Percentiles rank a stretch among this genome's conserved stretches.
Evolutionary conservation across 1,140 invertebrate species (phyloP).

Genomic region (Gryon sp.): DNA sequence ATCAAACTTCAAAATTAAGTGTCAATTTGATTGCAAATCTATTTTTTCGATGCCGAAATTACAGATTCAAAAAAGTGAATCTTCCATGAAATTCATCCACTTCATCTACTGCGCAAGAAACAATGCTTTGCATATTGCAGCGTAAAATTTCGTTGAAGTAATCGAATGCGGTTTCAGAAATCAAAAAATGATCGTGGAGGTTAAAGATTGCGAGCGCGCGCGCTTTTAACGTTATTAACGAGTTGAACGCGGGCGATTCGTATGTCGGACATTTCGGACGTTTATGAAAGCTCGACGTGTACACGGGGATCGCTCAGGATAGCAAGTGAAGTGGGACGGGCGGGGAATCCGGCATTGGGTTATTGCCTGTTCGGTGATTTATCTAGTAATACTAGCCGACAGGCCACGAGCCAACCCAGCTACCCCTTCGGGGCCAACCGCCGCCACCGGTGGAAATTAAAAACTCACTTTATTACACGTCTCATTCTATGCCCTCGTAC

Average conservation of each 20-base stretch:
- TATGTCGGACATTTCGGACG: conserved; percentile 58
- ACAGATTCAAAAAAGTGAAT: too few relatives aligned
- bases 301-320: conserved; percentile 36
- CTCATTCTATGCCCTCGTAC: conserved; percentile 73
- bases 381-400: conserved; percentile 80
- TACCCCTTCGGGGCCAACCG: conserved; percentile 73
- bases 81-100: too few relatives aligned
- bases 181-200: conserved; percentile 46
- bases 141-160: conserved; percentile 18
- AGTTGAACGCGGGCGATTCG: conserved; percentile 64
- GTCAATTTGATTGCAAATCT: conserved; percentile 35
- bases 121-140: too few relatives aligned
- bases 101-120: too few relatives aligned
- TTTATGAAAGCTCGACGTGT: conserved; percentile 70
- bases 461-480: conserved; percentile 81
- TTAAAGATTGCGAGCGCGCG: conserved; percentile 29
- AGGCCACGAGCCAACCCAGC: conserved; percentile 73
- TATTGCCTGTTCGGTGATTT: conserved; percentile 80
- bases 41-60: conserved; percentile 20
- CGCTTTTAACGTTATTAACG: conserved; percentile 67
- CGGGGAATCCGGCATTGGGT: conserved; percentile 68
- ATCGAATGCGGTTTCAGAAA: conserved; percentile 6
- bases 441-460: conserved; percentile 78
- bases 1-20: conserved; percentile 26
- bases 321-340: conserved; percentile 3